phyloP scores from a whole-genome alignment of 2,113 vertebrate species.

The Semicossyphus pulcher region DNA sequence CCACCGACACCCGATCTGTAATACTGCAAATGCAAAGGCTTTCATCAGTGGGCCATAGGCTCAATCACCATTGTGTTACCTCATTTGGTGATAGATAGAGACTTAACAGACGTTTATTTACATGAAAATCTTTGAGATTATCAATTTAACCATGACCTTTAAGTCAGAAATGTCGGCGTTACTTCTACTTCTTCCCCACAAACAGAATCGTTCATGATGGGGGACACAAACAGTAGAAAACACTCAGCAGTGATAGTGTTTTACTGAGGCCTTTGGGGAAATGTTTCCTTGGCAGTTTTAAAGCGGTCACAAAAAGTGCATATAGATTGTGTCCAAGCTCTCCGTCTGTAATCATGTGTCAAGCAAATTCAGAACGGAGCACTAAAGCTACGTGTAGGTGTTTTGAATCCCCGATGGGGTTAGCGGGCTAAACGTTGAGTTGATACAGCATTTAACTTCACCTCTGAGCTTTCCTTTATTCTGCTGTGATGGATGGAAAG shows the following conservation, averaged over 20 bases:
- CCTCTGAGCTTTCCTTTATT: background rate
- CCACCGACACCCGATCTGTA: too few relatives aligned
- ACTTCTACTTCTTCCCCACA: background rate
- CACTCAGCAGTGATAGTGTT: constrained; percentile 13
- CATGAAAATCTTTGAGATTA: too few relatives aligned
- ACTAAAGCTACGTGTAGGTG: constrained; percentile 16
- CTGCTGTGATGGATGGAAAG: background rate
- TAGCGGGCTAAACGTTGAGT: constrained; percentile 14
- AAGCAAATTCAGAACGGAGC: constrained; percentile 36
- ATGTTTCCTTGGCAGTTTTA: constrained; percentile 41
- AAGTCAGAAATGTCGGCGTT: background rate
- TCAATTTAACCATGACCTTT: constrained; percentile 4
- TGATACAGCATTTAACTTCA: background rate
- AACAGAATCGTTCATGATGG: too few relatives aligned
- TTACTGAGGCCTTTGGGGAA: constrained; percentile 20
- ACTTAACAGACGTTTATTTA: too few relatives aligned
- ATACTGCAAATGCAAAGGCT: too few relatives aligned
- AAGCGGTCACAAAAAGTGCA: constrained; percentile 22
- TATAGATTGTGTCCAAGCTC: constrained; percentile 42
- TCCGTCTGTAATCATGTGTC: constrained; percentile 37
- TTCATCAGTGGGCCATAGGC: too few relatives aligned
- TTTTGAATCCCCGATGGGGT: constrained; percentile 23
- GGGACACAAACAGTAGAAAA: background rate
- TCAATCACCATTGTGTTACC: too few relatives aligned
- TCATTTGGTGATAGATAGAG: too few relatives aligned